Conservation (phyloP, 2,888 invertebrate genomes). For the Atrina japonica region DNA sequence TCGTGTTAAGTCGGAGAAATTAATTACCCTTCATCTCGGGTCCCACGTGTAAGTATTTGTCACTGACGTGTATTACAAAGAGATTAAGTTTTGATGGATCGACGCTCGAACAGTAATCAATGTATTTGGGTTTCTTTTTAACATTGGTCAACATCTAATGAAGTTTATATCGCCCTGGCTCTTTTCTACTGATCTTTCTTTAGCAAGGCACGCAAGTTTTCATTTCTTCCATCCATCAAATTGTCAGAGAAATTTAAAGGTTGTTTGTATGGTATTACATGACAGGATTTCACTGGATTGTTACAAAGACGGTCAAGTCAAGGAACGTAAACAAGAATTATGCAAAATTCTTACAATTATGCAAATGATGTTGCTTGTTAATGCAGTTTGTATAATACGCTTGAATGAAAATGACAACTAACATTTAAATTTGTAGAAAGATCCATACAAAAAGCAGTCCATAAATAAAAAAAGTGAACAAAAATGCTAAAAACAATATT, state of each 20-base stretch:
- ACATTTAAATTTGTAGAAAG: too few relatives aligned
- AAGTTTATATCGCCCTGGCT: conserved; percentile 22
- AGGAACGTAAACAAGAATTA: neutral
- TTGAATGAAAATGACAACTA: too few relatives aligned
- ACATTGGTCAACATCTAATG: conserved; percentile 41
- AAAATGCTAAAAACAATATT: too few relatives aligned
- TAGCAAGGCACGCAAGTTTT: conserved; percentile 33
- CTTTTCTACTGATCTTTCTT: conserved; percentile 29
- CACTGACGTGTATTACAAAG: conserved; percentile 43
- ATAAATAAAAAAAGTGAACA: too few relatives aligned
- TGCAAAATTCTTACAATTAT: neutral
- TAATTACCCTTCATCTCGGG: conserved; percentile 34
- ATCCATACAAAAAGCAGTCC: too few relatives aligned
- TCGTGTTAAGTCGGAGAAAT: conserved; percentile 32
- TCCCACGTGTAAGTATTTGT: conserved; percentile 45
- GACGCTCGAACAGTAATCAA: conserved; percentile 31
- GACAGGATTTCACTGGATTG: conserved; percentile 8
- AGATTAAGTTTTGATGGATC: conserved; percentile 42
- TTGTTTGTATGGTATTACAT: conserved; percentile 27
- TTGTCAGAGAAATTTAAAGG: conserved; percentile 41
- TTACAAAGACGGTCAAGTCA: conserved; percentile 14
- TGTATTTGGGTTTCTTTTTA: conserved; percentile 39
- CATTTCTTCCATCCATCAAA: conserved; percentile 37
- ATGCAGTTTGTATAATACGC: neutral
- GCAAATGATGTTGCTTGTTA: conserved; percentile 5